Percentiles rank a stretch among this genome's conserved stretches.
phyloP scores from a whole-genome alignment of 2,888 invertebrate genomes.

The Hyalella azteca region DNA sequence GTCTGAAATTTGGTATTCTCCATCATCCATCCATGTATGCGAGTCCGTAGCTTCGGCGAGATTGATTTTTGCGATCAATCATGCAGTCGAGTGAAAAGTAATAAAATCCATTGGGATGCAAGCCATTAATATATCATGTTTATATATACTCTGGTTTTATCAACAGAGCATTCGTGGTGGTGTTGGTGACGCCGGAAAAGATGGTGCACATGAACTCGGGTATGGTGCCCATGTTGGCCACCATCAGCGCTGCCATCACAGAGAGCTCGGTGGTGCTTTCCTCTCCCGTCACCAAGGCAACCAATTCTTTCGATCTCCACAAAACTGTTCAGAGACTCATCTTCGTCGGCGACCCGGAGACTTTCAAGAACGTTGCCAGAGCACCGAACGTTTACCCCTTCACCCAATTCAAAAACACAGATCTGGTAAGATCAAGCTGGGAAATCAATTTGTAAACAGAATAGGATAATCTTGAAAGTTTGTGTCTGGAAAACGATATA shows the following conservation, averaged over 20 bases:
- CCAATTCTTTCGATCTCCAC: not conserved
- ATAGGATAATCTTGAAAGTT: no score
- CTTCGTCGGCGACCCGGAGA: constrained; percentile 36
- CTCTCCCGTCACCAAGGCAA: not conserved
- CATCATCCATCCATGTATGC: no score
- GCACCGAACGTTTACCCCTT: constrained; percentile 38
- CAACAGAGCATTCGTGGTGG: constrained; percentile 21
- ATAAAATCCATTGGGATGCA: no score
- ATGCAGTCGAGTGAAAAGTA: no score
- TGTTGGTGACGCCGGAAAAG: not conserved
- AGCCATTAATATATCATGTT: no score
- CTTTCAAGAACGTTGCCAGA: not conserved
- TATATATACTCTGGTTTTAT: not conserved
- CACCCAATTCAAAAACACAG: constrained; percentile 30
- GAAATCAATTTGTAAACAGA: not conserved
- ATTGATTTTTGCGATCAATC: no score
- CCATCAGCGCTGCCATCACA: not conserved
- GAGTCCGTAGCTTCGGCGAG: no score
- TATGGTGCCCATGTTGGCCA: not conserved
- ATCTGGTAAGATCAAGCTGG: constrained; percentile 4
- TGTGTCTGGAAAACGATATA: no score
- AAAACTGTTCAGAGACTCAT: constrained; percentile 38
- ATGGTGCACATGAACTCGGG: not conserved
- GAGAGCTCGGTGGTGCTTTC: not conserved
- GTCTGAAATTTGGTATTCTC: no score